Conservation (phyloP, 2,888 invertebrate species). For the Trisateles emortualis region DNA sequence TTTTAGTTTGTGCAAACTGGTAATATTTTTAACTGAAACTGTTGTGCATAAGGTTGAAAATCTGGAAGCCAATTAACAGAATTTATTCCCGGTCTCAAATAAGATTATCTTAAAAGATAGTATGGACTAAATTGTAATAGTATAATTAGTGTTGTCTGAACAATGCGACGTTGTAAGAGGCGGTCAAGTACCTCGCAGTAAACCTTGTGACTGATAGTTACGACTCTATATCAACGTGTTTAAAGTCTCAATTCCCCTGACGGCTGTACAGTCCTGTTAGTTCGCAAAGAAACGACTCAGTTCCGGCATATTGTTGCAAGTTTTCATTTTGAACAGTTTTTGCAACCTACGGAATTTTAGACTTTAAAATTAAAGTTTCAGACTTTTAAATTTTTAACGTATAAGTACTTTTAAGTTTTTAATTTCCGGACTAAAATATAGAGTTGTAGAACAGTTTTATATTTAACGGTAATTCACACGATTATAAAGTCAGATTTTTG, state of each 20-base stretch:
- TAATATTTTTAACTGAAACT: not conserved
- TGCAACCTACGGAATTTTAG: constrained; percentile 2
- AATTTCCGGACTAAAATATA: not conserved
- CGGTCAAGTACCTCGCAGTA: not conserved
- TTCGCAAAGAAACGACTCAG: constrained; percentile 9
- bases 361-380: not conserved
- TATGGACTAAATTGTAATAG: too few relatives aligned
- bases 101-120: too few relatives aligned
- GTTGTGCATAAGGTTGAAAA: not conserved
- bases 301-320: constrained; percentile 27
- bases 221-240: not conserved
- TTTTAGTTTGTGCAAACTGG: constrained; percentile 2
- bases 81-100: too few relatives aligned
- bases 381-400: not conserved
- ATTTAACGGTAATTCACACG: not conserved
- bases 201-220: not conserved
- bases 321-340: constrained; percentile 22
- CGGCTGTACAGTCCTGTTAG: constrained; percentile 13
- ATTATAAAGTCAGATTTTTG: too few relatives aligned
- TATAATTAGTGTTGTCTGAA: not conserved
- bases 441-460: not conserved
- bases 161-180: not conserved
- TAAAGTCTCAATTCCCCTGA: not conserved
- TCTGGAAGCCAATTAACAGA: too few relatives aligned
- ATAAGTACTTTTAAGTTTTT: not conserved